phyloP scores from a whole-genome alignment of 1,140 invertebrate species.

The Eumaeus atala region DNA sequence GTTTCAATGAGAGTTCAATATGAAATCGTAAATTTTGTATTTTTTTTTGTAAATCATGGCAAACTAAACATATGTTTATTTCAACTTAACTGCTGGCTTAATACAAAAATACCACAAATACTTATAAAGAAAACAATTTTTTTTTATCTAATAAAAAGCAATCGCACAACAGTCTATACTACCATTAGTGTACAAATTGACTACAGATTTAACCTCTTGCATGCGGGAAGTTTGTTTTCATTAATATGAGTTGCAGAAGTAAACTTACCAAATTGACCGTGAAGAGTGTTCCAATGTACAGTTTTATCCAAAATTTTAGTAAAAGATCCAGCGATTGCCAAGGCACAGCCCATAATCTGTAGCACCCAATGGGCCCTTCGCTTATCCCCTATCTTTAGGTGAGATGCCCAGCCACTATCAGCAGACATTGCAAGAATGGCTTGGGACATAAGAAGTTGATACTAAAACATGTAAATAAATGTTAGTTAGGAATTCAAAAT shows the following conservation, averaged over 20 bases:
- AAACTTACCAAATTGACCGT: slow-evolving; percentile 52
- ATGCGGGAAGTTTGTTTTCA: too few species aligned
- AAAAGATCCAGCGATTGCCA: slow-evolving; percentile 50
- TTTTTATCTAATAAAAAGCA: too few species aligned
- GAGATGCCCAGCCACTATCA: slow-evolving; percentile 45
- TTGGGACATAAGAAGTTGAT: slow-evolving; percentile 57
- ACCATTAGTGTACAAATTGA: neutral
- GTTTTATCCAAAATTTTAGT: slow-evolving; percentile 43
- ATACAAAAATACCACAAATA: neutral
- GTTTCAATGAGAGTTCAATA: too few species aligned
- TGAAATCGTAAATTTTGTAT: too few species aligned
- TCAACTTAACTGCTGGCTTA: too few species aligned
- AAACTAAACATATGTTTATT: too few species aligned
- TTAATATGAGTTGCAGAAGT: too few species aligned
- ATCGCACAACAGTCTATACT: neutral
- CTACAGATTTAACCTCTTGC: too few species aligned
- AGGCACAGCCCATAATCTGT: slow-evolving; percentile 36
- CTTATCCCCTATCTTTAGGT: slow-evolving; percentile 39
- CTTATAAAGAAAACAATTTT: neutral
- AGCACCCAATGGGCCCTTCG: slow-evolving; percentile 45
- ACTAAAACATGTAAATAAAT: slow-evolving; percentile 36
- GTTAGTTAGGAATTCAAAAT: neutral
- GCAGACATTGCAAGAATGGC: slow-evolving; percentile 42
- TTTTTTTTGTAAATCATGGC: too few species aligned
- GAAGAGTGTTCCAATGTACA: slow-evolving; percentile 40